Conservation (phyloP, 1,140 invertebrate species). For the Zaprionus gabonicus region DNA sequence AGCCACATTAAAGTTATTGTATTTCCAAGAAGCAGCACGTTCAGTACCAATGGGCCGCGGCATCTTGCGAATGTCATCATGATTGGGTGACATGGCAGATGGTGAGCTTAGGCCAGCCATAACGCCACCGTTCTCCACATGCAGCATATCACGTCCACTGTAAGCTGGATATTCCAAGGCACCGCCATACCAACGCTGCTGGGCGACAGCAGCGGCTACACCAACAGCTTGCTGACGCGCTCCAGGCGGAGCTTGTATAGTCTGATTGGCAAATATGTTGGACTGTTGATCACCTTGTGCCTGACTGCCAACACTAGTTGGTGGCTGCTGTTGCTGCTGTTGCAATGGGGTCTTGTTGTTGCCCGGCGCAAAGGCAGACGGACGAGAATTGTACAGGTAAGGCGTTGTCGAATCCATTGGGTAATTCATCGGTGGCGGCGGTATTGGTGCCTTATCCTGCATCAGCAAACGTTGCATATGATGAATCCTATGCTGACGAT, state of each 20-base stretch:
- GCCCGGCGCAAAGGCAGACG: constrained; percentile 48
- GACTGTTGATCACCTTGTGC: constrained; percentile 43
- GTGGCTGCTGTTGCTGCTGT: constrained; percentile 25
- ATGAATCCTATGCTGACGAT: not conserved
- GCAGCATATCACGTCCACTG: constrained; percentile 71
- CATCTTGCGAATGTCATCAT: constrained; percentile 89
- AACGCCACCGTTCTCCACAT: constrained; percentile 73
- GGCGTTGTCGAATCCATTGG: constrained; percentile 47
- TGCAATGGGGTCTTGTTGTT: constrained; percentile 60
- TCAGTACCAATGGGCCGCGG: constrained; percentile 92
- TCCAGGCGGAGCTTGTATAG: constrained; percentile 46
- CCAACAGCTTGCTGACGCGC: constrained; percentile 40
- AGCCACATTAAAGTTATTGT: constrained; percentile 69
- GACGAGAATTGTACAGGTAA: constrained; percentile 59
- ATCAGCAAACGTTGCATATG: constrained; percentile 50
- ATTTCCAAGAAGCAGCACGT: constrained; percentile 89
- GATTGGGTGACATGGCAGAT: constrained; percentile 88
- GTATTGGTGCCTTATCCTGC: constrained; percentile 48
- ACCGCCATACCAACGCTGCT: constrained; percentile 78
- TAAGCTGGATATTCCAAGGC: constrained; percentile 68
- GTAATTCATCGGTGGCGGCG: constrained; percentile 53
- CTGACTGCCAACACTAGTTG: constrained; percentile 26
- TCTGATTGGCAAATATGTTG: constrained; percentile 62
- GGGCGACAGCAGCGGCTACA: constrained; percentile 37
- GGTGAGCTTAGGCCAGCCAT: constrained; percentile 83